Conservation (phyloP, 1,140 invertebrate species). For the Helicoverpa armigera region DNA sequence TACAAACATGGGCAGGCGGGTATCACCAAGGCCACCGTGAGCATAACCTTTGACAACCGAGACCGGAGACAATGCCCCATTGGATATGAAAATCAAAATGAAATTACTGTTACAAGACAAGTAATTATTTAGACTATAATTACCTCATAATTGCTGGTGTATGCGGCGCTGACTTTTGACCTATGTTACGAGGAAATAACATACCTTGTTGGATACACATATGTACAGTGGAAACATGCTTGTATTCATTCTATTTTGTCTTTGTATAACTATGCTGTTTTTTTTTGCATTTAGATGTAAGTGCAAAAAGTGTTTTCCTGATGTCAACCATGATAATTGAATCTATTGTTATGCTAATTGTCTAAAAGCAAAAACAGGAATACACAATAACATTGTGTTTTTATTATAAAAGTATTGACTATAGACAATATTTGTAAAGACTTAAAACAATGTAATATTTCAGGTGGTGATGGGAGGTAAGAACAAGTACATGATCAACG, state of each 20-base stretch:
- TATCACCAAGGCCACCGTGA: conserved; percentile 98
- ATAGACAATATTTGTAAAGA: too few species aligned
- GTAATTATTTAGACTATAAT: conserved; percentile 75
- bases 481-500: conserved; percentile 98
- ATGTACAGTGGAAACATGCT: too few species aligned
- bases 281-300: too few species aligned
- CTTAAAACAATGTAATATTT: neutral
- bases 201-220: neutral
- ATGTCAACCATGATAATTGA: too few species aligned
- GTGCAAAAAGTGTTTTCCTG: too few species aligned
- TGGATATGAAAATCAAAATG: conserved; percentile 97
- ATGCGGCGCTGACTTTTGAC: neutral
- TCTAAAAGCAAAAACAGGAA: too few species aligned
- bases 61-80: conserved; percentile 94
- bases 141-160: neutral
- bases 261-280: too few species aligned
- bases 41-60: conserved; percentile 97
- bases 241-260: too few species aligned
- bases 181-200: neutral
- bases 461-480: conserved; percentile 92
- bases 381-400: too few species aligned
- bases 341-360: too few species aligned
- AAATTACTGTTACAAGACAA: conserved; percentile 98
- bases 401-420: too few species aligned
- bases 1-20: conserved; percentile 99